phyloP scores from a whole-genome alignment of 1,140 invertebrate species.

The Pogonomyrmex barbatus region DNA sequence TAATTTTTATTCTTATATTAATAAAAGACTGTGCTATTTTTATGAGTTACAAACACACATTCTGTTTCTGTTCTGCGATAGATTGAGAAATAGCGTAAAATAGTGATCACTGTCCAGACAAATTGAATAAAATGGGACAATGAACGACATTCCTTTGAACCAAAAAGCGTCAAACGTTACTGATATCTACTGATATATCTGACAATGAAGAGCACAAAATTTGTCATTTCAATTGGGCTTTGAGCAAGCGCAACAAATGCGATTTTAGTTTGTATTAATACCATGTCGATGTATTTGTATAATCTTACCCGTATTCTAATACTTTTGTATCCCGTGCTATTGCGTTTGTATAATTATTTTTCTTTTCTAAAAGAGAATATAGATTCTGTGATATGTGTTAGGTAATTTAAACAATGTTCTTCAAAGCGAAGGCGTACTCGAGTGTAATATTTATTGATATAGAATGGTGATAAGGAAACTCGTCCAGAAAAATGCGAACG shows the following conservation, averaged over 20 bases:
- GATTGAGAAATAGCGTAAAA: neutral
- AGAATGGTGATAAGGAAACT: constrained; percentile 37
- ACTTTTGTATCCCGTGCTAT: constrained; percentile 43
- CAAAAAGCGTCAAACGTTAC: constrained; percentile 19
- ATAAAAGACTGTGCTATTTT: neutral
- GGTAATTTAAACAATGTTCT: constrained; percentile 79
- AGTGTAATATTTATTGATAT: constrained; percentile 75
- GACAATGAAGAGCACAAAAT: constrained; percentile 43
- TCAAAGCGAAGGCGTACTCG: constrained; percentile 74
- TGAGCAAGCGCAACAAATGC: constrained; percentile 28
- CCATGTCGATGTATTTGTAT: constrained; percentile 16
- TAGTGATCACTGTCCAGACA: constrained; percentile 44
- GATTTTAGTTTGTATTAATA: constrained; percentile 55
- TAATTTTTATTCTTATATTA: neutral
- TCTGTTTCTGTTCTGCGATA: constrained; percentile 10
- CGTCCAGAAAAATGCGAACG: constrained; percentile 11
- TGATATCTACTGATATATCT: neutral
- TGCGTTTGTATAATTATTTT: constrained; percentile 57
- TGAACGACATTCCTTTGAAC: constrained; percentile 41
- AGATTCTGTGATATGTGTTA: constrained; percentile 86
- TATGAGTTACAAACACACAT: neutral
- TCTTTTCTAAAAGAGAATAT: constrained; percentile 76
- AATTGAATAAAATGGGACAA: neutral
- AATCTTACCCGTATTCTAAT: constrained; percentile 26
- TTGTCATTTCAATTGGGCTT: constrained; percentile 30